Evolutionary conservation across 2,888 invertebrate genomes (phyloP).

Genomic region (Drosophila gaucha): DNA sequence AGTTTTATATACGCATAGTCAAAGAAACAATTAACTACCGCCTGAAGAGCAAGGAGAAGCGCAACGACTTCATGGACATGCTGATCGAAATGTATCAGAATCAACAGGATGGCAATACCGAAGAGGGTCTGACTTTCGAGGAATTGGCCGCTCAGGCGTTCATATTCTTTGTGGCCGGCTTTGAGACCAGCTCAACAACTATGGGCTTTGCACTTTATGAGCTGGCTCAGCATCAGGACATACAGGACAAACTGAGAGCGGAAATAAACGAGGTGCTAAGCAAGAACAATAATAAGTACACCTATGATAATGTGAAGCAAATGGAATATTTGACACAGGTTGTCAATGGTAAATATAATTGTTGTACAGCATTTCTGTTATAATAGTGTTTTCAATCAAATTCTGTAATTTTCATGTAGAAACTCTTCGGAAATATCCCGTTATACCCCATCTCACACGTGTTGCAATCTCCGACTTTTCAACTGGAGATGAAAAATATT

Average conservation of each 20-base stretch:
- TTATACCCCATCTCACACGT: constrained; percentile 77
- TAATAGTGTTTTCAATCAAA: not conserved
- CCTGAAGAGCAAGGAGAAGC: constrained; percentile 80
- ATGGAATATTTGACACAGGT: constrained; percentile 80
- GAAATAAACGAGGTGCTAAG: constrained; percentile 67
- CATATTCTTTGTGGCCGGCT: constrained; percentile 85
- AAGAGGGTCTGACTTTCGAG: constrained; percentile 68
- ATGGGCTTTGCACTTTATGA: constrained; percentile 85
- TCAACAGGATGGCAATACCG: constrained; percentile 57
- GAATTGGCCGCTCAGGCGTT: constrained; percentile 80
- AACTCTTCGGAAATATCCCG: constrained; percentile 86
- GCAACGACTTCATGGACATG: constrained; percentile 87
- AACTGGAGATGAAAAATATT: constrained; percentile 81
- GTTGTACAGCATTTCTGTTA: not conserved
- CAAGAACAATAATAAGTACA: constrained; percentile 64
- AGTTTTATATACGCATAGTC: constrained; percentile 84
- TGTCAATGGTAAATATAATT: constrained; percentile 72
- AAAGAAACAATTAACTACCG: constrained; percentile 62
- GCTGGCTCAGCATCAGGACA: constrained; percentile 68
- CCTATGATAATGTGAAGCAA: constrained; percentile 77
- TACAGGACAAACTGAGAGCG: constrained; percentile 61
- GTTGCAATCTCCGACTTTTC: constrained; percentile 42
- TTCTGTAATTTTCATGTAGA: constrained; percentile 82
- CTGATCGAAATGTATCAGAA: constrained; percentile 85
- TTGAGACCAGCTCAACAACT: constrained; percentile 88